Conservation (phyloP, 2,113 vertebrate species). For the Microtus richardsoni region DNA sequence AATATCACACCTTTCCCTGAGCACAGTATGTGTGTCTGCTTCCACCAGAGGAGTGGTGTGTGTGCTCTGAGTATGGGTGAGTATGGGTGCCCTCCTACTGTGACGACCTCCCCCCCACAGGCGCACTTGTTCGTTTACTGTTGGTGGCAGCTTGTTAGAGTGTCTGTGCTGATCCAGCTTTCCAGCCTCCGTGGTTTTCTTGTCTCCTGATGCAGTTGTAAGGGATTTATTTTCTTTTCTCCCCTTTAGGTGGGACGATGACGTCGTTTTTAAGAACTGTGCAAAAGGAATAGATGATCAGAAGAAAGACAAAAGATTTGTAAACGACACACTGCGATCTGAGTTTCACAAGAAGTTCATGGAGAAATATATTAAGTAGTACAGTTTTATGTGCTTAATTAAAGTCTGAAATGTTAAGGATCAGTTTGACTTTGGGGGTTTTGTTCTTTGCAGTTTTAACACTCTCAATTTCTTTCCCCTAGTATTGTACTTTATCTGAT, state of each 20-base stretch:
- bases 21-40: background rate
- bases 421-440: background rate
- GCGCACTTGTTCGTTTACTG: background rate
- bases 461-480: constrained; percentile 64
- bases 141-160: background rate
- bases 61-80: background rate
- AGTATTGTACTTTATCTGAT: constrained; percentile 42
- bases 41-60: background rate
- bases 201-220: background rate
- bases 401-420: constrained; percentile 70
- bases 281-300: constrained; percentile 98
- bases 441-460: constrained; percentile 35
- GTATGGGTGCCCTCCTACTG: no score
- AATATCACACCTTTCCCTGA: background rate
- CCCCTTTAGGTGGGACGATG: constrained; percentile 96
- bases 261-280: constrained; percentile 99
- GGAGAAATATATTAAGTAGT: constrained; percentile 99
- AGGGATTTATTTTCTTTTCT: background rate
- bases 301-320: constrained; percentile 97
- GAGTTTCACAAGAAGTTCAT: constrained; percentile 96
- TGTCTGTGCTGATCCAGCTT: background rate
- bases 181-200: background rate
- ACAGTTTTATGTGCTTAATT: constrained; percentile 81
- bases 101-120: no score
- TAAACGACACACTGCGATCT: constrained; percentile 97